Conservation (phyloP, 2,888 invertebrate species). For the Oscheius sp. region DNA sequence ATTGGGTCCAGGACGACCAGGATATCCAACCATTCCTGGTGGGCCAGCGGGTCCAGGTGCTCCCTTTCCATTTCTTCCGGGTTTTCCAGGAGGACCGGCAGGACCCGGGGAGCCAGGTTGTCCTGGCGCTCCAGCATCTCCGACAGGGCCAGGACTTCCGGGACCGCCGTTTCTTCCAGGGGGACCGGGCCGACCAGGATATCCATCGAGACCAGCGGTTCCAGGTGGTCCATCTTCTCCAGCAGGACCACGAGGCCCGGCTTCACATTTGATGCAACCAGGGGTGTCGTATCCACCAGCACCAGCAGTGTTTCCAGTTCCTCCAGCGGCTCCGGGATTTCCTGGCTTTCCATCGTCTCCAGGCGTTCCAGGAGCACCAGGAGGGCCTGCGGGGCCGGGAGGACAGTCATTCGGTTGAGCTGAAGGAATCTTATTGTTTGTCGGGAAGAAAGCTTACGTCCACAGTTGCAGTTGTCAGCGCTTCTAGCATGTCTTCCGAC, state of each 20-base stretch:
- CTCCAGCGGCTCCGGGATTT: slow-evolving; percentile 54
- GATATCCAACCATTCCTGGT: slow-evolving; percentile 5
- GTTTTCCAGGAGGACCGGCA: slow-evolving; percentile 62
- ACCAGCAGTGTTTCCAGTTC: slow-evolving; percentile 48
- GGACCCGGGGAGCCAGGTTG: slow-evolving; percentile 49
- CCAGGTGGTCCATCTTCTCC: slow-evolving; percentile 60
- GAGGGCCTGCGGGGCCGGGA: slow-evolving; percentile 58
- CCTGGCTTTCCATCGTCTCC: slow-evolving; percentile 57
- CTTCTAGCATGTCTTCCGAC: slow-evolving; percentile 26
- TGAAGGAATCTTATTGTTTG: no score
- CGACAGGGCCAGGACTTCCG: slow-evolving; percentile 42
- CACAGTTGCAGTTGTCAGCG: slow-evolving; percentile 19
- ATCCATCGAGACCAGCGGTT: slow-evolving; percentile 58
- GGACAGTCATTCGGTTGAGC: slow-evolving; percentile 32
- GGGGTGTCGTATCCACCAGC: slow-evolving; percentile 51
- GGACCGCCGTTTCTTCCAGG: slow-evolving; percentile 48
- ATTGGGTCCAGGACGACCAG: slow-evolving; percentile 17
- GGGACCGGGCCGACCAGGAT: slow-evolving; percentile 50
- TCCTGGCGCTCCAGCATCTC: slow-evolving; percentile 58
- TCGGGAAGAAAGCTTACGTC: background rate
- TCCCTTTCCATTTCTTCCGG: slow-evolving; percentile 58
- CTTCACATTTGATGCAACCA: slow-evolving; percentile 12
- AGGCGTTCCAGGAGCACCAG: slow-evolving; percentile 50
- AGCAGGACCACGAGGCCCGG: slow-evolving; percentile 45
- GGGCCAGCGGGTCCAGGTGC: slow-evolving; percentile 19